These are phyloP conservation scores for Poeciliopsis paucimaculata DNA, from an alignment of 2,797 vertebrate genomes.

Conservation along the genomic window DNA sequence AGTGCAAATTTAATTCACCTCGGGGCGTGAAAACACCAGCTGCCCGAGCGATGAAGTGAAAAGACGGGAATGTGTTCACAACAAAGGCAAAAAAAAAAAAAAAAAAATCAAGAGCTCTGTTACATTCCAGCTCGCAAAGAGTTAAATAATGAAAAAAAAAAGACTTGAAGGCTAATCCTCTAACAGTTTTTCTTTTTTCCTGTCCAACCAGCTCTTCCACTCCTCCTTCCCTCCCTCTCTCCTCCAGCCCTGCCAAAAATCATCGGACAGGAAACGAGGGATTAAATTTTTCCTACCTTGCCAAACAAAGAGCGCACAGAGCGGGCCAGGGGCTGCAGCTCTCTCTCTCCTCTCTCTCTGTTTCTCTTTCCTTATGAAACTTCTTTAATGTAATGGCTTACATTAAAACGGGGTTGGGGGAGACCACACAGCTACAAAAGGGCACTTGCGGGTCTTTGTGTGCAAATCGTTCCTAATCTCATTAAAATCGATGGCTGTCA, in stretches of 20 bases:
- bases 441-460: conserved; percentile 37
- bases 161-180: conserved; percentile 62
- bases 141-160: conserved; percentile 31
- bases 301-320: conserved; percentile 93
- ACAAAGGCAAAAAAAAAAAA: conserved; percentile 33
- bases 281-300: conserved; percentile 98
- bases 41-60: conserved; percentile 22
- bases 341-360: conserved; percentile 69
- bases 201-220: conserved; percentile 50
- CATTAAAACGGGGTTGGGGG: conserved; percentile 41
- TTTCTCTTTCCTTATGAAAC: conserved; percentile 54
- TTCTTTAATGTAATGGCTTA: conserved; percentile 70
- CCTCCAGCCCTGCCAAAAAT: conserved; percentile 86
- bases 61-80: conserved; percentile 39
- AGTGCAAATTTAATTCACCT: conserved; percentile 60
- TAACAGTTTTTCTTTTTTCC: conserved; percentile 26
- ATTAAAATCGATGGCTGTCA: conserved; percentile 71
- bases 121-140: conserved; percentile 40
- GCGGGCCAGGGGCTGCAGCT: conserved; percentile 81
- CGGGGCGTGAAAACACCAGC: conserved; percentile 28
- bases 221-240: conserved; percentile 47
- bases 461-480: conserved; percentile 65
- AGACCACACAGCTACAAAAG: conserved; percentile 67
- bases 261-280: conserved; percentile 96
- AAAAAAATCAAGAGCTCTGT: conserved; percentile 23